Evolutionary conservation across 2,797 vertebrate genomes (phyloP), one percentile per base, ranked within the genome.

Genomic region (Crenichthys baileyi): DNA sequence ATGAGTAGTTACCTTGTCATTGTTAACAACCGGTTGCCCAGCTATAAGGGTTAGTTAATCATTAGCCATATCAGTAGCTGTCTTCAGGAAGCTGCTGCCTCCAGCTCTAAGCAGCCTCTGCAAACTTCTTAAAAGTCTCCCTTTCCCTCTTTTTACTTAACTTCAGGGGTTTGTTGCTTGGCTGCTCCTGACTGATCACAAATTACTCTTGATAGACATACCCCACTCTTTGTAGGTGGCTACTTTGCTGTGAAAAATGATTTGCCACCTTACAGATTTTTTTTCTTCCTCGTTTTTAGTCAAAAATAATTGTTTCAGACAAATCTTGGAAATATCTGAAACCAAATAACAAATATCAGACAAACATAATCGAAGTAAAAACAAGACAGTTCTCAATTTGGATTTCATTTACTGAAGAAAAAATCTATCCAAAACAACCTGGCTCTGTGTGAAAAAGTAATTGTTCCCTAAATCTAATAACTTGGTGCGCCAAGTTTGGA

Each of bases 111-210:
- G 24, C 41, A 15, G 41, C 6, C 24, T 16, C 24, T 70, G 39
- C 41, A 12, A 6, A n/a, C 67, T 16, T 44, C 22, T 3, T 70
- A 26, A 46, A 26, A 48, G 67, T 13, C 67, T 41, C 41, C 3
- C 67, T 70, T 48, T n/a, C 46, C 67, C 67, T 70, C 12, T 26
- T 46, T 68, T 44, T 46, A 46, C 13, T 70, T 70, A n/a, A 70
- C 44, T n/a, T 16, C 12, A 26, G 24, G 41, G 41, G 13, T 70
- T 70, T 70, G 67, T 46, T 48, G 41, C 67, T 70, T 41, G 44
- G 24, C 6, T 70, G 41, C 41, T 65, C 61, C 18, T 20, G 60
- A 63, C 60, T 36, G 60, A 63, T 63, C 61, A 39, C 16, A 29
- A 60, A 39, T 36, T 65, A 22, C 31, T 65, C 36, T 41, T 8